Evolutionary conservation across 2,113 vertebrate species (phyloP).

Genomic region (Atrichornis clamosus): DNA sequence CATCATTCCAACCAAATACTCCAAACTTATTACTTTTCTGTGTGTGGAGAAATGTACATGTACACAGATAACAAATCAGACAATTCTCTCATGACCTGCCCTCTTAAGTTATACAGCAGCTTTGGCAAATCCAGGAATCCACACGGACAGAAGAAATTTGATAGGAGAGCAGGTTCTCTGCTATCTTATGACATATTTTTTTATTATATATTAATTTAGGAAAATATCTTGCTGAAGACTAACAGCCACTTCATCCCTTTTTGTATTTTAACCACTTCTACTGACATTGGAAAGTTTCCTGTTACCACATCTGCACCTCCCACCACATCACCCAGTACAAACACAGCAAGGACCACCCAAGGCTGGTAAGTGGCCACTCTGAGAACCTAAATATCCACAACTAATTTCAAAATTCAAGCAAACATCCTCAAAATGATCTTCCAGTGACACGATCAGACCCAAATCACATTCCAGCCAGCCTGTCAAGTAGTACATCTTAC

Average conservation of each 20-base stretch:
- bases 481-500: neutral
- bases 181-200: neutral
- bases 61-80: neutral
- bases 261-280: neutral
- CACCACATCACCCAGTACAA: neutral
- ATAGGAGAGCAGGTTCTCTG: neutral
- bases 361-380: neutral
- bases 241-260: neutral
- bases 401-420: neutral
- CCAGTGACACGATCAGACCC: neutral
- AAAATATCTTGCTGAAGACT: neutral
- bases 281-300: rapidly evolving
- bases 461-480: neutral
- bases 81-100: neutral
- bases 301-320: neutral
- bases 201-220: neutral
- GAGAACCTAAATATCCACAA: neutral
- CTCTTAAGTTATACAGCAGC: neutral
- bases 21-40: neutral
- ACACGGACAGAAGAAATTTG: neutral
- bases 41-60: neutral
- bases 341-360: neutral
- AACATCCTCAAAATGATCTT: neutral
- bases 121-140: neutral
- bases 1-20: neutral